These are phyloP conservation scores for Hyla sarda DNA, from an alignment of 2,113 vertebrate species.

Conservation along the genomic window DNA sequence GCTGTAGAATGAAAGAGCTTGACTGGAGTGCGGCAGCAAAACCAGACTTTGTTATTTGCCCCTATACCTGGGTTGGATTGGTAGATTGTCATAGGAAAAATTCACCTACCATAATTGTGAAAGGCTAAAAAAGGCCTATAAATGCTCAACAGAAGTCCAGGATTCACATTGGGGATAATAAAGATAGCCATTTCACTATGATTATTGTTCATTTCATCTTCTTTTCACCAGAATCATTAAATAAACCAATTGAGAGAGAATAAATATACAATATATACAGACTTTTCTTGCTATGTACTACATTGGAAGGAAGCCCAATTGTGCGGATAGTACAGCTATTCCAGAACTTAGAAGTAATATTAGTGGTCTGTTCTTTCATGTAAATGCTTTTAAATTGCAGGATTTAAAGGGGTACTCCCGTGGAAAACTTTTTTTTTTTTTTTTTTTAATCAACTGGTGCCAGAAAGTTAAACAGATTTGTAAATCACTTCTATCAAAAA, in stretches of 20 bases:
- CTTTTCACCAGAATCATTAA: not conserved
- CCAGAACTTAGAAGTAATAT: not conserved
- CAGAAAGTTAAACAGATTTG: no score
- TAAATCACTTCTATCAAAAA: no score
- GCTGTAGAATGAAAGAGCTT: not conserved
- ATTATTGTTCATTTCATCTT: not conserved
- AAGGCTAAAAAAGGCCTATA: not conserved
- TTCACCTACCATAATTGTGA: not conserved
- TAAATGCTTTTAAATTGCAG: no score
- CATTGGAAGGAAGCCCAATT: not conserved
- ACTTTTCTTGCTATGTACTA: not conserved
- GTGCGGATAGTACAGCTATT: not conserved
- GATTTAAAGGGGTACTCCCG: no score
- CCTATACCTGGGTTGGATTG: no score
- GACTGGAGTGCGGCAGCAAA: not conserved
- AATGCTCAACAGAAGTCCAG: not conserved
- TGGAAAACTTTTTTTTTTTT: no score
- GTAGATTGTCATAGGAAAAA: not conserved
- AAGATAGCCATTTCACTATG: not conserved
- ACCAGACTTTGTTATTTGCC: not conserved
- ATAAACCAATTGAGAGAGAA: not conserved
- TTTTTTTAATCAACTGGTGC: no score
- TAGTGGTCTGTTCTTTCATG: not conserved
- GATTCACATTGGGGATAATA: not conserved
- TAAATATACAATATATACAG: constrained; percentile 14